Evolutionary conservation across 2,888 invertebrate species (phyloP).

Genomic region (Steinernema carpocapsae): DNA sequence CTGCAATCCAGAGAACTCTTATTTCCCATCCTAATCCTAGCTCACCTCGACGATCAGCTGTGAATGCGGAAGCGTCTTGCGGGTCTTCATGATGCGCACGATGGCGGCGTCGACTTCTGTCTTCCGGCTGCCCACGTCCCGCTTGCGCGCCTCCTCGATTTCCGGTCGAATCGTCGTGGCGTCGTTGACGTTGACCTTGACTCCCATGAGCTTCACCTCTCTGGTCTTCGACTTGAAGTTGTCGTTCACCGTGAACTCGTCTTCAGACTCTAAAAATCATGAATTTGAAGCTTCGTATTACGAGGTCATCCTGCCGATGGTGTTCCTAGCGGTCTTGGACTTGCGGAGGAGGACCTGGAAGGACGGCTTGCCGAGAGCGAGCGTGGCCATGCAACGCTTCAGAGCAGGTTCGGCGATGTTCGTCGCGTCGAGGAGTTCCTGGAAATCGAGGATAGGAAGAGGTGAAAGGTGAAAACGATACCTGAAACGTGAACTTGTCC

Average conservation of each 20-base stretch:
- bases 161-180: too few relatives aligned
- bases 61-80: too few relatives aligned
- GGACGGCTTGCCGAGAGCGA: slow-evolving; percentile 87
- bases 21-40: too few relatives aligned
- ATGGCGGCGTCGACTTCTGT: too few relatives aligned
- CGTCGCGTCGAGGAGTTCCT: slow-evolving; percentile 90
- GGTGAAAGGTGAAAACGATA: neutral
- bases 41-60: too few relatives aligned
- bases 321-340: slow-evolving; percentile 92
- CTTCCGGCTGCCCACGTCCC: too few relatives aligned
- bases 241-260: too few relatives aligned
- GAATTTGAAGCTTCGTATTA: too few relatives aligned
- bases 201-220: slow-evolving; percentile 68
- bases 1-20: too few relatives aligned
- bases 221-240: too few relatives aligned
- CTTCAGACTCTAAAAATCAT: slow-evolving; percentile 38
- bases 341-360: slow-evolving; percentile 60
- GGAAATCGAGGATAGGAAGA: slow-evolving; percentile 36
- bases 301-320: slow-evolving; percentile 70
- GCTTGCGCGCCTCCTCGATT: too few relatives aligned
- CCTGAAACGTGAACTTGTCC: slow-evolving; percentile 87
- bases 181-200: neutral
- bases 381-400: slow-evolving; percentile 90
- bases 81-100: too few relatives aligned
- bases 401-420: slow-evolving; percentile 98